Evolutionary conservation across 2,113 vertebrate genomes (phyloP), one percentile per base, ranked within the genome.

Genomic region (Thalassoma bifasciatum): DNA sequence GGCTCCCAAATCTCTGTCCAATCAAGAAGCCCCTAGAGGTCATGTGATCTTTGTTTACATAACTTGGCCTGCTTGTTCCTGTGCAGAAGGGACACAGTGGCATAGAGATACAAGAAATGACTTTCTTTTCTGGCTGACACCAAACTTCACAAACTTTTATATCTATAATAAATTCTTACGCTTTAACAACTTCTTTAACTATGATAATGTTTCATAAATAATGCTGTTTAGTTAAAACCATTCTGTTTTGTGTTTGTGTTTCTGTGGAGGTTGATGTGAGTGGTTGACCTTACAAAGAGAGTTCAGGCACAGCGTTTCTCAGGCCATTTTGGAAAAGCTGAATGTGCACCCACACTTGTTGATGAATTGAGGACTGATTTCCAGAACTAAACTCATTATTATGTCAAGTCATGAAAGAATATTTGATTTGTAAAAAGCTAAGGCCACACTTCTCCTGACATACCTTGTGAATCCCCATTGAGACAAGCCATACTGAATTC

Each of bases 21-120:
- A 75, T 24, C 17, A 61, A 51, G 21, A 44, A 50, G 66, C 21
- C 8, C 9, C 53, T 9, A 12, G 12, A 44, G 17, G 52, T 56
- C 74, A 54, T 36, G 40, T 52, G 68, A 54, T 42, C 40, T 75
- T 56, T 75, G 66, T 82, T 77, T 52, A 47, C 57, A 34, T 19
- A 65, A 17, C 9, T 34, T 17, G 1, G 26, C 46, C 17, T 66
- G 52, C 24, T 66, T 54, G 12, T 30, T 74, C 19, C 26, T 30
- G 23, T 38, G 64, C 26, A 46, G 54, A 38, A 11, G 46, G 21
- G 24, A 24, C 3, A 17, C 34, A 22, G 51, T 47, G 24, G 40
- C 17, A 38, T 4, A 0, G 44, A 42, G 51, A 63, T 23, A 8
- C 21, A 14, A 38, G 24, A 21, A 37, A 38, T 44, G 40, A 8